Base-by-base conservation (phyloP, 1,140 invertebrate genomes). In the Anastrepha ludens region DNA sequence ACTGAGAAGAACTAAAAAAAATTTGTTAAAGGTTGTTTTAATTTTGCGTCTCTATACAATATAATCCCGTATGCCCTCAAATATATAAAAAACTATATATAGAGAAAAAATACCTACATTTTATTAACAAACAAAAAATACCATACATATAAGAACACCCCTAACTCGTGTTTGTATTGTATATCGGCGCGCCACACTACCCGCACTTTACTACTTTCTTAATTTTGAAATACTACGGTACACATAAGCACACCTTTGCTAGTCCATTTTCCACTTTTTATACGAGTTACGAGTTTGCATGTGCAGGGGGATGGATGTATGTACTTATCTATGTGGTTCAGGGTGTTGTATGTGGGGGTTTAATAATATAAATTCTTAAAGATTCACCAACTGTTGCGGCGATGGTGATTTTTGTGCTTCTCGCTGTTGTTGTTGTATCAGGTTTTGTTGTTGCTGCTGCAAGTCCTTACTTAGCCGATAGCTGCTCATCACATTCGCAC, bases 401-500 rank as follows among this genome's bases (percentile, higher is more conserved):
- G 70, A 59, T 85, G 81, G 88, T 44, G 50, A 41, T 70, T 87
- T 58, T 39, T 39, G 55, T 13, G 59, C 15, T 7, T 87, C 59
- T 64, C 88, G 55, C 87, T 91, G 91, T 81, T 87, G 81, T 15
- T 89, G 87, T 20, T 85, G 67, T 55, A 85, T 41, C 60, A 65
- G 87, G 15, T 59, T 85, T 41, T 88, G 87, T 39, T 87, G 87
- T 20, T 87, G 87, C 44, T 93, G 74, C 44, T 92, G 89, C 8
- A 93, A 89, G 78, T 93, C 92, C 70, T 93, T 93, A 88, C 90
- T 93, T 39, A 93, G 87, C 6, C 92, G 89, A 70, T 92, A 93
- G 87, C 90, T 93, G 86, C 91, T 91, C 92, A 93, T 93, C 59
- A 93, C 92, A 64, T 93, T 93, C 86, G 92, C 92, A 88, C 92